Evolutionary conservation across 2,113 vertebrate species (phyloP), one percentile per base, ranked within the genome.

Genomic region (Macquaria australasica): DNA sequence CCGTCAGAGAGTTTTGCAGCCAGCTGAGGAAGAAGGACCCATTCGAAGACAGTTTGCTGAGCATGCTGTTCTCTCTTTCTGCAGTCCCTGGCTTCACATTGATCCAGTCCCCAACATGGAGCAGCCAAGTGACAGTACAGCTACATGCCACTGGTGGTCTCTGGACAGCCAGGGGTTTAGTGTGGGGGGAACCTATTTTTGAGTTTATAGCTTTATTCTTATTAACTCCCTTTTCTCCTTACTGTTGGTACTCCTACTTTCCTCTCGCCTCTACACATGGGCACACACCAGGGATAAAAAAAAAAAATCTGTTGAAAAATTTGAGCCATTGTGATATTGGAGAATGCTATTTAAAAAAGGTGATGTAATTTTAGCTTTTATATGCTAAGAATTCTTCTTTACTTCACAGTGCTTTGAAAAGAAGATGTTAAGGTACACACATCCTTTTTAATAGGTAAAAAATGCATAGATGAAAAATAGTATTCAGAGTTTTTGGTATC

Each of bases 51-150:
- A 56, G 34, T 73, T 34, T 81, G 48, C 69, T 63, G 69, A 72
- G 48, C 39, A 48, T 37, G 70, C 25, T 67, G 60, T 45, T 56
- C n/a, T 48, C 48, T 55, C 50, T 69, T 34, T 34, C n/a, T 11
- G 51, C 18, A 55, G 16, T 14, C 59, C 23, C 1, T 2, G 12
- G 25, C 45, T 53, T 43, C 45, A 55, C 43, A 81, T 48, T 4
- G 41, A 73, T 81, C 70, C 51, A 15, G 12, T 23, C 64, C 64
- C 16, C 64, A 69, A n/a, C 77, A 48, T 25, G 77, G 18, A 69
- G 53, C 25, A 45, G 16, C 34, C 23, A 37, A 45, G n/a, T 45
- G 51, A 45, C 37, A 41, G 48, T 12, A 18, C 48, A 21, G 5
- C 34, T 14, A 31, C 75, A 68, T 6, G 48, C 41, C 20, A 39